Base-by-base conservation (phyloP, 2,888 invertebrate genomes). In the Apoda limacodes region DNA sequence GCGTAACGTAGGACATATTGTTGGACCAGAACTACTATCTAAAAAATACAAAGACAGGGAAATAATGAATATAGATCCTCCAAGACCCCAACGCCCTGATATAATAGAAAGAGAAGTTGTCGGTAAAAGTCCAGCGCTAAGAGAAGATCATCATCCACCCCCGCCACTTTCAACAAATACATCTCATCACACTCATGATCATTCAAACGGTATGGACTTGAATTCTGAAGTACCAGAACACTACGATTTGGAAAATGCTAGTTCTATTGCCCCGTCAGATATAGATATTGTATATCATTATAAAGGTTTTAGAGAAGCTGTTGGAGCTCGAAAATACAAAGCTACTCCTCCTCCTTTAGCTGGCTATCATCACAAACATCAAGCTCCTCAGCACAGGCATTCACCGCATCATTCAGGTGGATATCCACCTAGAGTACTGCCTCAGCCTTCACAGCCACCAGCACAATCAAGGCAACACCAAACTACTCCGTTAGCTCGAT, bases 201-300 rank as follows among this genome's bases (percentile, higher is more conserved):
- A 90, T 49, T 87, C 87, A 13, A 83, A 83, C 23, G 87, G 86
- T 12, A 87, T 89, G 29, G 92, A 93, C 52, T 78, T 93, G 48
- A 86, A 87, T 53, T 88, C 88, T 5, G 92, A 92, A 56, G 83
- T 88, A 39, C 93, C 95, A 0, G 95, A 96, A 60, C 95, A 95
- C 61, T 98, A 98, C 59, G 97, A 98, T 62, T 81, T 98, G 39
- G 98, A 98, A 75, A 97, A 97, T 68, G 96, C 97, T 2, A 96
- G 95, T 63, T 96, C 95, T 0, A 97, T 98, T 46, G 98, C 98
- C 1, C 97, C 98, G 0, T 96, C 96, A 2, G 98, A 98, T 60
- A 96, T 96, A 43, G 97, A 98, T 59, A 93, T 98, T 40, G 94
- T 95, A 7, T 95, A 95, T 54, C 97, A 98, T 63, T 98, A 98